Base-by-base conservation (phyloP, 2,113 vertebrate species). In the Gymnogyps californianus region DNA sequence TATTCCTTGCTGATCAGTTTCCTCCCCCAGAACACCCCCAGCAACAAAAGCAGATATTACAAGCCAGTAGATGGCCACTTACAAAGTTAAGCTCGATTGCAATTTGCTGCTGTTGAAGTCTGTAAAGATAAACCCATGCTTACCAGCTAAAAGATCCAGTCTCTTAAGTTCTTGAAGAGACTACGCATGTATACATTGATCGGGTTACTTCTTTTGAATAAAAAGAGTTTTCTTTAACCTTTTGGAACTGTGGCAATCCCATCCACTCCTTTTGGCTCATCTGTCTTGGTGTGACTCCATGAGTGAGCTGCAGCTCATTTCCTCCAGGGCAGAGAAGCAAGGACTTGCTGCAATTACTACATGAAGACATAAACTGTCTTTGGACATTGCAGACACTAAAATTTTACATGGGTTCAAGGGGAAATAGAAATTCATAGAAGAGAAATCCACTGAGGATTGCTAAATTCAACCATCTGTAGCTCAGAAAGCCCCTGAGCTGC, bases 1-100 rank as follows among this genome's bases (percentile, higher is more conserved):
- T 88, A 81, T 96, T 95, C 71, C 87, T 65, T 89, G 80, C 54
- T 69, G 49, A 44, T 96, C 59, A 51, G 40, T 91, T 97, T 88
- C 85, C 49, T 91, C 57, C 64, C 66, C 51, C 66, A 89, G 59
- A 66, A 74, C 31, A 77, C 19, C 28, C 18, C 11, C 70, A 90
- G 79, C 57, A 97, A 42, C 66, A 97, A 86, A 90, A 57, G 47
- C 44, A 91, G 70, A 97, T 91, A 32, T 51, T 79, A 77, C 38
- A 89, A 81, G 84, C 40, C 95, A 95, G 67, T 51, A 89, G 77
- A 95, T 80, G 87, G 74, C 54, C 71, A 95, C 40, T 83, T 90
- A 89, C 31, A 95, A 93, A 89, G 49, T 78, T 74, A 67, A 91
- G 46, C 19, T 55, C 49, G 71, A 58, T 0, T 58, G 29, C 72